phyloP scores from a whole-genome alignment of 2,888 invertebrate genomes.

The Lamproptera curius region DNA sequence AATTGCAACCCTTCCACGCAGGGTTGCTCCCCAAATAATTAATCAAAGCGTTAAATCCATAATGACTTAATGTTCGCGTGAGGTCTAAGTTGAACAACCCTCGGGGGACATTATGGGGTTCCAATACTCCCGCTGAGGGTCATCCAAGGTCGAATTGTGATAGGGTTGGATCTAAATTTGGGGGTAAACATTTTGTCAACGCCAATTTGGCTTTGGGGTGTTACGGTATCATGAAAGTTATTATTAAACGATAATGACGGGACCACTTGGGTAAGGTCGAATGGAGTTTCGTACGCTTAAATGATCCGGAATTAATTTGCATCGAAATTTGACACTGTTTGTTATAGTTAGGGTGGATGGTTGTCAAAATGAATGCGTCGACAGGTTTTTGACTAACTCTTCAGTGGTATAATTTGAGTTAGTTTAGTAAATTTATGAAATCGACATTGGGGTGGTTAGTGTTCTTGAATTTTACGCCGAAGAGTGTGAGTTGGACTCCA shows the following conservation, averaged over 20 bases:
- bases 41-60: conserved; percentile 37
- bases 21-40: conserved; percentile 31
- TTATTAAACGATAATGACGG: neutral
- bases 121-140: conserved; percentile 29
- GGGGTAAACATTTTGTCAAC: conserved; percentile 16
- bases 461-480: too few species aligned
- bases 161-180: conserved; percentile 11
- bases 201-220: conserved; percentile 3
- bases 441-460: too few species aligned
- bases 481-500: too few species aligned
- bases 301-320: neutral
- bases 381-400: too few species aligned
- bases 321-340: neutral
- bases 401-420: too few species aligned
- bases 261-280: too few species aligned
- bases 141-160: conserved; percentile 10
- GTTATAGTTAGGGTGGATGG: neutral
- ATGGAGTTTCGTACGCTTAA: too few species aligned
- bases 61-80: conserved; percentile 37
- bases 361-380: neutral
- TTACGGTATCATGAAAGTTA: neutral
- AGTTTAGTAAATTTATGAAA: too few species aligned
- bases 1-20: conserved; percentile 28
- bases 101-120: conserved; percentile 23
- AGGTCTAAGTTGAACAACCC: conserved; percentile 24